Percentiles rank a stretch among this genome's conserved stretches.
Conservation (phyloP, 2,113 vertebrate genomes). For the Diadophis punctatus region DNA sequence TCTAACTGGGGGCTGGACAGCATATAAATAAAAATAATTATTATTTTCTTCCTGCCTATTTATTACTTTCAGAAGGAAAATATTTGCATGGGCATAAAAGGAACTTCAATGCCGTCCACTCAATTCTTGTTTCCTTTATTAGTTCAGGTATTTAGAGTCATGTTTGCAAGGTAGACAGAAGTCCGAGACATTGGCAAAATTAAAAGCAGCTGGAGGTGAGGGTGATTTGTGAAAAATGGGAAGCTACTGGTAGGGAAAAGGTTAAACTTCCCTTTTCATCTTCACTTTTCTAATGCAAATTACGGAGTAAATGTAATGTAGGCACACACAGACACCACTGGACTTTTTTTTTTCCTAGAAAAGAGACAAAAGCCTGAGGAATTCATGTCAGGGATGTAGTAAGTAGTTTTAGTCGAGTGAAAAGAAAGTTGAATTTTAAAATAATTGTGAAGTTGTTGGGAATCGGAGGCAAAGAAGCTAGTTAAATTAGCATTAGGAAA, state of each 20-base stretch:
- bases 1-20: not conserved
- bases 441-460: not conserved
- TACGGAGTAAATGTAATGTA: not conserved
- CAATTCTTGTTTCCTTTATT: not conserved
- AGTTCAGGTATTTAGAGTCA: not conserved
- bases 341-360: not conserved
- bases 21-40: not conserved
- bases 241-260: not conserved
- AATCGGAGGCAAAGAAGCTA: not conserved
- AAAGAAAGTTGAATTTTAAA: not conserved
- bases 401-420: not conserved
- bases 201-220: not conserved
- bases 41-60: not conserved
- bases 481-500: not conserved
- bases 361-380: not conserved
- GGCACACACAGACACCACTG: not conserved
- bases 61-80: not conserved
- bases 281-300: not conserved
- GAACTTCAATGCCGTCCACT: not conserved
- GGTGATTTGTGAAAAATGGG: not conserved
- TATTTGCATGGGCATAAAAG: not conserved
- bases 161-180: not conserved
- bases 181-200: not conserved
- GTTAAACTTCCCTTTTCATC: not conserved
- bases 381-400: not conserved